Percentiles rank a stretch among this genome's conserved stretches.
These are phyloP conservation scores for Paradoxurus hermaphroditus DNA, from an alignment of 2,113 vertebrate genomes.

Conservation along the genomic window DNA sequence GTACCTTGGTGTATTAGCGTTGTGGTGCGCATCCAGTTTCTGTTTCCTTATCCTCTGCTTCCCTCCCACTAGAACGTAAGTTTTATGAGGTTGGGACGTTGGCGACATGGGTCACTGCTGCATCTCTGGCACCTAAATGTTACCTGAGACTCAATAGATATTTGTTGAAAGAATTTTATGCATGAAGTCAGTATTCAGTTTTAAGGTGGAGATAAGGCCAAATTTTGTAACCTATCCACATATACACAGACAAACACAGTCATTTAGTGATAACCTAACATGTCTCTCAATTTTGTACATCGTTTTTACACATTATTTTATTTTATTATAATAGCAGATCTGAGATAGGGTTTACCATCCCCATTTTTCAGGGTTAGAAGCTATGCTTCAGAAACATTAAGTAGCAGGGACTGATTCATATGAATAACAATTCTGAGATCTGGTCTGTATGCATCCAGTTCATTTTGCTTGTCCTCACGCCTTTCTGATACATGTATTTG, in stretches of 20 bases:
- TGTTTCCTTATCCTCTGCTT: neutral
- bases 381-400: neutral
- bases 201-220: neutral
- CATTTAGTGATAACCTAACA: neutral
- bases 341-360: neutral
- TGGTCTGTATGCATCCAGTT: neutral
- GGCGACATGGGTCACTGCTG: neutral
- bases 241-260: accelerated
- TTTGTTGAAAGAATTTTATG: neutral
- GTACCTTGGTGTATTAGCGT: too few species aligned
- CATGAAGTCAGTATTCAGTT: neutral
- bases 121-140: neutral
- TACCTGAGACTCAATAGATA: neutral
- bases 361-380: neutral
- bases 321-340: neutral
- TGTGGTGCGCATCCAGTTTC: accelerated
- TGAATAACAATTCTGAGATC: neutral
- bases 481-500: neutral
- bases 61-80: neutral
- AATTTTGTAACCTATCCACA: neutral
- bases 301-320: neutral
- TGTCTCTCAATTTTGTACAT: neutral
- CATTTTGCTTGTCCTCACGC: neutral
- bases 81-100: neutral
- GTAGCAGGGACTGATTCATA: neutral